Evolutionary conservation across 2,797 vertebrate species (phyloP), one percentile per base, ranked within the genome.

Genomic region (Oryzias sinensis): DNA sequence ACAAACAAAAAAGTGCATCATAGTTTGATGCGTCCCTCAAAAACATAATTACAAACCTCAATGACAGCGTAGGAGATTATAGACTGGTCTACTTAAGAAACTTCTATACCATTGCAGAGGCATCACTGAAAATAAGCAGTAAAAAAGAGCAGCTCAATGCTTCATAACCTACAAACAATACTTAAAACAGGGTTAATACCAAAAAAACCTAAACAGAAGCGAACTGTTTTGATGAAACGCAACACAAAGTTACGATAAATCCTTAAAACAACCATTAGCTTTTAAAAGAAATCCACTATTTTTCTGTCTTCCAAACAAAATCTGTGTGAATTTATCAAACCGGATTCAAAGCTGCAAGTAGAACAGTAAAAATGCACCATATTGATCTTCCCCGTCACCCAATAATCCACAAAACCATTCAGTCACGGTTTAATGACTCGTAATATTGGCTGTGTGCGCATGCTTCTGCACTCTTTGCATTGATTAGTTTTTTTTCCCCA

Each of bases 381-480:
- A n/a, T 27, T 55, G 45, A 62, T 68, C 66, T 47, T 44, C 53
- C 53, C 22, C 20, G 3, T 11, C 33, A 37, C 33, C 33, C 33
- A 37, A 37, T 37, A 37, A 37, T 37, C 33, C 9, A 37, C 33
- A 37, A 37, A 68, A 73, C 69, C 48, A 58, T 65, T 61, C 68
- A 56, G 68, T 80, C 49, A 33, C 53, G 56, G 48, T 58, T 64
- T 68, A 72, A 72, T n/a, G 41, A 68, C 56, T 69, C 5, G 8
- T 62, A 44, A 46, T 44, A 42, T 44, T 15, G 71, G 63, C 67
- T 64, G 57, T 45, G 20, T 69, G 45, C 18, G 49, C 56, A 57
- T 61, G 60, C 50, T 70, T 24, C 46, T 65, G 20, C 54, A 70
- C 47, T 44, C 15, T 65, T 74, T n/a, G n/a, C 27, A 58, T 48